A percentile compares a stretch with the other conserved stretches of the same genome.
These are phyloP conservation scores for Clepsis dumicolana DNA, from an alignment of 2,888 invertebrate genomes.

Conservation along the genomic window DNA sequence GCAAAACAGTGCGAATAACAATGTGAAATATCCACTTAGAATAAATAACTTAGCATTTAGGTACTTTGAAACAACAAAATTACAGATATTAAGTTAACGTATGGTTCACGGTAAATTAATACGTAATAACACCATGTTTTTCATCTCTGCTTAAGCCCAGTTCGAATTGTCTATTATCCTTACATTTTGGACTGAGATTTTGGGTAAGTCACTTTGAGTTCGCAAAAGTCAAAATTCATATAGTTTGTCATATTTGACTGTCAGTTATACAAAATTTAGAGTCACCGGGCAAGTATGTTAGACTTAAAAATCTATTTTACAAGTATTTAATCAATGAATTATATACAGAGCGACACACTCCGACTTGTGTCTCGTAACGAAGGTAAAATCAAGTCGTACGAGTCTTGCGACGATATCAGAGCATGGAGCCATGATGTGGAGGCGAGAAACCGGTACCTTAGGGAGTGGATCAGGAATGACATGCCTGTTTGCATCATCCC, in stretches of 20 bases:
- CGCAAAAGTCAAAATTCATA: not conserved
- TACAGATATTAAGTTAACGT: not conserved
- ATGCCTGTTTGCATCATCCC: constrained; percentile 72
- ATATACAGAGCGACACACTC: constrained; percentile 50
- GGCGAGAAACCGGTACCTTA: constrained; percentile 65
- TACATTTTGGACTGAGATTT: not conserved
- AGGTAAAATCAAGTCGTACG: constrained; percentile 82
- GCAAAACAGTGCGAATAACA: not conserved
- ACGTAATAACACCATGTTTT: not conserved
- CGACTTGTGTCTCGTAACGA: constrained; percentile 77
- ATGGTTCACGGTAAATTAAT: not conserved
- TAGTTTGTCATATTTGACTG: not conserved
- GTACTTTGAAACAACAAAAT: not conserved
- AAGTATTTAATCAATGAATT: constrained; percentile 67
- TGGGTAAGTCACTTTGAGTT: not conserved
- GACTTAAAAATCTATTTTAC: constrained; percentile 42
- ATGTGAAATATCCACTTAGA: not conserved
- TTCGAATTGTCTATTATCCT: not conserved
- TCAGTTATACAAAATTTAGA: constrained; percentile 57
- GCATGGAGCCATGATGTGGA: constrained; percentile 84
- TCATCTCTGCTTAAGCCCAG: not conserved
- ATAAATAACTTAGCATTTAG: not conserved
- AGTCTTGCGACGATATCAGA: constrained; percentile 82
- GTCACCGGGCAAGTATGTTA: constrained; percentile 57
- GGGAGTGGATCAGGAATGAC: constrained; percentile 78